Conservation (phyloP, 2,113 vertebrate species). For the Scatophagus argus region DNA sequence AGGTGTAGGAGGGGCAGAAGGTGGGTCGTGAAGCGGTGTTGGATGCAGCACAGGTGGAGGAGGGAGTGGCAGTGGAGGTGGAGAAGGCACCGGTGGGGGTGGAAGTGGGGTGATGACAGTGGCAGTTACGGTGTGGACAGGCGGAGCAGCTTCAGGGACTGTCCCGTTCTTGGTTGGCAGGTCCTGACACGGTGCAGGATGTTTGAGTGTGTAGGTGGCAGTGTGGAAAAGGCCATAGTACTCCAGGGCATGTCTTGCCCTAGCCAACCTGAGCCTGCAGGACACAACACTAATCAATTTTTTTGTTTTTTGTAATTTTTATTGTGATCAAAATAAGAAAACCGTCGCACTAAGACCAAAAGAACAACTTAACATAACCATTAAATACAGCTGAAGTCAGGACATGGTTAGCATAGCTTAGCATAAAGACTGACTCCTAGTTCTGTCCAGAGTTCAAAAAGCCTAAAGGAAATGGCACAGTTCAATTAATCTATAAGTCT, state of each 20-base stretch:
- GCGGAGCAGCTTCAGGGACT: background rate
- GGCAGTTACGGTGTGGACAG: conserved; percentile 7
- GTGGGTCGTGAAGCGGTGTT: conserved; percentile 23
- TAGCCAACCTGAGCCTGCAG: conserved; percentile 67
- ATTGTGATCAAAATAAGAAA: background rate
- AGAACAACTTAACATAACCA: too few species aligned
- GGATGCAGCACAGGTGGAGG: conserved; percentile 43
- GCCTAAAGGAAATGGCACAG: too few species aligned
- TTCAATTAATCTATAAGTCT: too few species aligned
- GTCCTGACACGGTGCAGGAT: conserved; percentile 23
- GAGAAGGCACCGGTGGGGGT: background rate
- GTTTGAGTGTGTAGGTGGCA: conserved; percentile 78
- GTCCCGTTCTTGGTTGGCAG: conserved; percentile 42
- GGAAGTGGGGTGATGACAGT: conserved; percentile 24
- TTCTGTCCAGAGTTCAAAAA: background rate
- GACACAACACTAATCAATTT: conserved; percentile 5
- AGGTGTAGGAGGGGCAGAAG: conserved; percentile 33
- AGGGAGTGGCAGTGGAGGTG: conserved; percentile 31
- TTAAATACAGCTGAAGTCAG: background rate
- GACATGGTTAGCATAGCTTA: background rate
- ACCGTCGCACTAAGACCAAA: too few species aligned
- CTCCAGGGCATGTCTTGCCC: conserved; percentile 72
- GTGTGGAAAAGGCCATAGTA: conserved; percentile 82
- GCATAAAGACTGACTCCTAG: background rate
- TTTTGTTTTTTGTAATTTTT: background rate